Evolutionary conservation across 2,797 vertebrate species (phyloP), one percentile per base, ranked within the genome.

Genomic region (Ataeniobius toweri): DNA sequence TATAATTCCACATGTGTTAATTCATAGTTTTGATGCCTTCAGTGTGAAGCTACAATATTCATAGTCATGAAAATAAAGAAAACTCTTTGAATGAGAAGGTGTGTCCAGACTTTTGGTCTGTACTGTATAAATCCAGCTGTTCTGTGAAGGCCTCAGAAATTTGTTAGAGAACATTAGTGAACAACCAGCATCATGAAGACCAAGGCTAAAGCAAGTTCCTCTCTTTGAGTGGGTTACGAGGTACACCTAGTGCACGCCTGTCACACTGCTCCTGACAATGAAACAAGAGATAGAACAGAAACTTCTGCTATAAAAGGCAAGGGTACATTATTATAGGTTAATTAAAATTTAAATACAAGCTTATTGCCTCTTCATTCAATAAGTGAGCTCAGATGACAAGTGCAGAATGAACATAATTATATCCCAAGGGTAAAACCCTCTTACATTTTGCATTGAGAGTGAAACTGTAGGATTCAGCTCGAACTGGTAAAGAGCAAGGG

Each of bases 261-360:
- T 82, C 83, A 83, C 79, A 74, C 46, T 36, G n/a, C 70, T 75
- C 41, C 63, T 68, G 46, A 63, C 46, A 78, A 63, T 73, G 36
- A 73, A 76, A 76, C 55, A 75, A 80, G 72, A 75, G 41, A 59
- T 63, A 24, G 58, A 41, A 24, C 24, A n/a, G 58, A 20, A n/a
- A 71, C 77, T 71, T 39, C 77, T 58, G 79, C 39, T 22, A 81
- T 63, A 75, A 83, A 82, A 82, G 63, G 90, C 59, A 75, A 68
- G 63, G 75, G 77, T 14, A 31, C 24, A 44, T 77, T 87, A 89
- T 90, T 85, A 84, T 22, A 79, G 61, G 73, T 83, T 89, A 86
- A 93, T 93, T 89, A 89, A 90, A 93, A 88, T 86, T 86, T 87
- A 89, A 93, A 91, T 84, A 70, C 53, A 79, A 83, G 74, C 79